Base-by-base conservation (phyloP, 2,113 vertebrate genomes). In the Silurus glanis region DNA sequence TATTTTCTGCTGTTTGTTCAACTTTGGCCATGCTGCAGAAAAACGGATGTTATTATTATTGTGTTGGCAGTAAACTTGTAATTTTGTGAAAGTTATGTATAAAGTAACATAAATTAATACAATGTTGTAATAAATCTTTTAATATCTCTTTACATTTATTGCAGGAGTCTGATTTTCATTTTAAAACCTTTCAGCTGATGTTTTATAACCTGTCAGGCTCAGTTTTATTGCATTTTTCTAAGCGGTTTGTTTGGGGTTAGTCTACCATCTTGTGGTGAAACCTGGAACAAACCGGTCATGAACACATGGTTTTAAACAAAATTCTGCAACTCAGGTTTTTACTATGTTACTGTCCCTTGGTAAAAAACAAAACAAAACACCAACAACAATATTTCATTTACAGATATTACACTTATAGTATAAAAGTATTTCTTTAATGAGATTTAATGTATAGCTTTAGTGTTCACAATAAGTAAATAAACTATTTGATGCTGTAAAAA, bases 41-140 rank as follows among this genome's bases (percentile, higher is more conserved):
- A 89, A 89, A 59, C 86, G 91, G 87, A 89, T 93, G 92, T 94
- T 90, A 91, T 79, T 81, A 85, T 88, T 93, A 87, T 90, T 92
- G 94, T 95, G 92, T 94, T 94, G 89, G 92, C 93, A 90, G 91
- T 95, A 89, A 93, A 93, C 88, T 92, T 94, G 93, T 95, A 90
- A 92, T 90, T 92, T 92, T 45, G 94, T 95, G 91, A 91, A 95
- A 93, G 93, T 94, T 94, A 86, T 94, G 93, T 94, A 93, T 93
- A 93, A 93, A 94, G 90, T 89, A 92, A 88, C 64, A 88, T 89
- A 80, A 90, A 94, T 93, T 90, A 91, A 92, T 91, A 93, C 92
- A 89, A 94, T 93, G 92, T 94, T 94, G 92, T 94, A 95, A 96
- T 96, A 95, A 95, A 95, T 90, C 93, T 96, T 96, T 95, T 95